Evolutionary conservation across 2,888 invertebrate genomes (phyloP).

Genomic region (Nemoura dubitans): DNA sequence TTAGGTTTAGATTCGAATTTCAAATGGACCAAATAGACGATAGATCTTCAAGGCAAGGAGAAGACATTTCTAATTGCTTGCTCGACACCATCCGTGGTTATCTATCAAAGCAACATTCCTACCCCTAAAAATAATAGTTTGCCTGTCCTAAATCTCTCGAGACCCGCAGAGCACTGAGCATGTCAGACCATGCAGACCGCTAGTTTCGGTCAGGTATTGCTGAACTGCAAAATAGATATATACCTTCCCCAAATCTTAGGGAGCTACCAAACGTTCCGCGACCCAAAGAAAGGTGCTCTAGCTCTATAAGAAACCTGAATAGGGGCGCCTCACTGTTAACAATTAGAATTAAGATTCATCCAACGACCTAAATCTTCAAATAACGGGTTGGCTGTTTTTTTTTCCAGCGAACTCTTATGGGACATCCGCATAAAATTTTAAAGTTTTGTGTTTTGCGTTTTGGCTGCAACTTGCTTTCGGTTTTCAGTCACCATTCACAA

Average conservation of each 20-base stretch:
- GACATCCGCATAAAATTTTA: background rate
- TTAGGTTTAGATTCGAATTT: background rate
- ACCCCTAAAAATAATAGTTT: background rate
- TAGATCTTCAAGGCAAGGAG: background rate
- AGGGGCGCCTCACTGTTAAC: background rate
- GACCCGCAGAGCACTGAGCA: background rate
- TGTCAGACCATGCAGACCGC: background rate
- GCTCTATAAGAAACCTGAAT: background rate
- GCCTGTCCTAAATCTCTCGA: background rate
- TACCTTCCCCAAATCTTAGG: background rate
- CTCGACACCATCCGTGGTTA: background rate
- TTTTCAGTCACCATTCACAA: background rate
- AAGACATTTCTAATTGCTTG: background rate
- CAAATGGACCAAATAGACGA: background rate
- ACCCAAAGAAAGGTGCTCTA: background rate
- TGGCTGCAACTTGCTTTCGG: background rate
- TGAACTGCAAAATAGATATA: background rate
- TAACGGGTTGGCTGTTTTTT: background rate
- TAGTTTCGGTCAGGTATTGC: background rate
- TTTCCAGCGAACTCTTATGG: background rate
- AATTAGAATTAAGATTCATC: background rate
- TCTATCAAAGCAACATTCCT: background rate
- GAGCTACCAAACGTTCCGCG: background rate
- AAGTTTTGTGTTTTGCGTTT: background rate
- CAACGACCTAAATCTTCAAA: conserved; percentile 3